These are phyloP conservation scores for Hydrotaea diabolus DNA, from an alignment of 2,888 invertebrate species.

Conservation along the genomic window DNA sequence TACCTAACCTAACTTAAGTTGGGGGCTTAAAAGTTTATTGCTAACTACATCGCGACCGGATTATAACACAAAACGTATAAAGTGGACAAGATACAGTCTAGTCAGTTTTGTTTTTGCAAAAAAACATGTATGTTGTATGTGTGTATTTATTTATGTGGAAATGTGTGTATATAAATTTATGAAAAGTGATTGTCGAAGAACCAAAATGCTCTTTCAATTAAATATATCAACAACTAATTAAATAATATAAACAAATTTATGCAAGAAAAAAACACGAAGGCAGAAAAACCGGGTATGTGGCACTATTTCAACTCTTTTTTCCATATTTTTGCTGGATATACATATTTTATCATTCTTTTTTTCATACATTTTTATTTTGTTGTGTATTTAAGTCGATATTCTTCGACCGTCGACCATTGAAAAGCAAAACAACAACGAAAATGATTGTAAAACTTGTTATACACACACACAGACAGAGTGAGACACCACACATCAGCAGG, in stretches of 20 bases:
- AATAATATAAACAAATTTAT: constrained; percentile 40
- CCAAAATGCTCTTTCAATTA: constrained; percentile 9
- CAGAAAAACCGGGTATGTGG: constrained; percentile 26
- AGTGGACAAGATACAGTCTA: too few relatives aligned
- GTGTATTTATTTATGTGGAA: too few relatives aligned
- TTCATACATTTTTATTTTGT: background rate
- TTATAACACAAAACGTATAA: too few relatives aligned
- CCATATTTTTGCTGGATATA: constrained; percentile 3
- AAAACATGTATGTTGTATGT: too few relatives aligned
- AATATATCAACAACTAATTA: background rate
- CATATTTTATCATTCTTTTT: constrained; percentile 28
- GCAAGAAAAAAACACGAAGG: constrained; percentile 18
- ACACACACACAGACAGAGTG: constrained; percentile 30
- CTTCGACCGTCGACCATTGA: background rate
- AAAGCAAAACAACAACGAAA: constrained; percentile 23
- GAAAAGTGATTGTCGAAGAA: constrained; percentile 42
- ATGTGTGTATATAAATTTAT: background rate
- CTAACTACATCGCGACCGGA: background rate
- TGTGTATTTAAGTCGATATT: background rate
- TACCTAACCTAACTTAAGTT: too few relatives aligned
- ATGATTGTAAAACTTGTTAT: constrained; percentile 35
- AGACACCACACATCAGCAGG: background rate
- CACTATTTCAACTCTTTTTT: constrained; percentile 20
- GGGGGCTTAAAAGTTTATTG: background rate
- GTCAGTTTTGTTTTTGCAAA: too few relatives aligned